Evolutionary conservation across 2,888 invertebrate genomes (phyloP).

Genomic region (Apodemia zela): DNA sequence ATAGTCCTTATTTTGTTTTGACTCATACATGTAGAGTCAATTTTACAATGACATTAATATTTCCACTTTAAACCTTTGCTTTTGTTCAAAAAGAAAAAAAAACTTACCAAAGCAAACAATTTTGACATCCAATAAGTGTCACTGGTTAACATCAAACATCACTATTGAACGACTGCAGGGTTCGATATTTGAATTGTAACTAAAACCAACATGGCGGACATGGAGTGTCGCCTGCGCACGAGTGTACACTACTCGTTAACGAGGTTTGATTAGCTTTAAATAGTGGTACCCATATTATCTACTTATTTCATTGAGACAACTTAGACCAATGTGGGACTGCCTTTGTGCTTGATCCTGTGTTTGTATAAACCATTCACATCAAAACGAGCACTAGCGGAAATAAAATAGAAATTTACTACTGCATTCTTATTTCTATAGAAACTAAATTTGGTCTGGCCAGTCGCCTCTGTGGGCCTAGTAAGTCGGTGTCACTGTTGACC

Average conservation of each 20-base stretch:
- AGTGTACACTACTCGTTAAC: conserved; percentile 80
- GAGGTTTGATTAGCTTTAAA: conserved; percentile 84
- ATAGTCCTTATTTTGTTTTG: not conserved
- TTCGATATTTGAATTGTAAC: conserved; percentile 55
- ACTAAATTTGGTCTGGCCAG: too few relatives aligned
- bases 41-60: not conserved
- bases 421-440: too few relatives aligned
- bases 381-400: conserved; percentile 20
- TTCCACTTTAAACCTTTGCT: not conserved
- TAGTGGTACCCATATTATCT: conserved; percentile 81
- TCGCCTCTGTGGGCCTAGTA: too few relatives aligned
- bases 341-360: conserved; percentile 46
- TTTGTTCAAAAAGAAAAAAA: not conserved
- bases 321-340: conserved; percentile 51
- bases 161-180: conserved; percentile 49
- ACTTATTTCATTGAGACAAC: conserved; percentile 78
- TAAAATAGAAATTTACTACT: not conserved
- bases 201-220: conserved; percentile 56
- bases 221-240: conserved; percentile 64
- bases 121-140: conserved; percentile 63
- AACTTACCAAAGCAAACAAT: conserved; percentile 31
- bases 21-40: not conserved
- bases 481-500: too few relatives aligned
- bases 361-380: conserved; percentile 35
- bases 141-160: conserved; percentile 51